Evolutionary conservation across 2,113 vertebrate genomes (phyloP), one percentile per base, ranked within the genome.

Genomic region (Tor tambroides): DNA sequence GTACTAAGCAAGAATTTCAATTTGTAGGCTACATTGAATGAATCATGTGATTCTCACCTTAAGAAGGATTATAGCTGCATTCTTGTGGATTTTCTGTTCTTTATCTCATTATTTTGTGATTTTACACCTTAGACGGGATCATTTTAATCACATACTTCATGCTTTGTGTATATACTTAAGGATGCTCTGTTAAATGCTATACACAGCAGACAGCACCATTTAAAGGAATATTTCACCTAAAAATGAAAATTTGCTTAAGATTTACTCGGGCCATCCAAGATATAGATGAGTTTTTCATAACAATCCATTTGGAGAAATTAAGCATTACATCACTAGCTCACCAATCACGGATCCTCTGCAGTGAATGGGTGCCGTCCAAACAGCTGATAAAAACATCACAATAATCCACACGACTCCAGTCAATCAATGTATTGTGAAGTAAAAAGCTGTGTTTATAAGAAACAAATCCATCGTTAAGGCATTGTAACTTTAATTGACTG

Each of bases 1-100:
- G n/a, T 51, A 26, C 43, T 71, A 71, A 38, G 7, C 32, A 10
- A 21, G 17, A 76, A n/a, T 49, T 28, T 14, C 7, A 28, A 41
- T 46, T 17, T 43, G 14, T 12, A 41, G 11, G 30, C 30, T 63
- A 14, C 32, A 80, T 23, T 15, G 11, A 38, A 49, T 80, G 28
- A 11, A 59, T 26, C 82, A 74, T 41, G 69, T 74, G 49, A 59
- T 74, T 35, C 15, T 12, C 21, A 83, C 10, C 2, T 19, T 23
- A 6, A 84, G 49, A 38, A 19, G 82, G 67, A 74, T 84, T 84
- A 84, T 3, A 56, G 30, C 67, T 72, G 69, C 69, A 84, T 74
- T 74, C 69, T 74, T 84, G 26, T 30, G 76, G 30, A 56, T 56
- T 30, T 82, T 15, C 9, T 56, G 51, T n/a, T 84, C 49, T 56